These are phyloP conservation scores for Clangula hyemalis DNA, from an alignment of 2,797 vertebrate genomes.

Conservation along the genomic window DNA sequence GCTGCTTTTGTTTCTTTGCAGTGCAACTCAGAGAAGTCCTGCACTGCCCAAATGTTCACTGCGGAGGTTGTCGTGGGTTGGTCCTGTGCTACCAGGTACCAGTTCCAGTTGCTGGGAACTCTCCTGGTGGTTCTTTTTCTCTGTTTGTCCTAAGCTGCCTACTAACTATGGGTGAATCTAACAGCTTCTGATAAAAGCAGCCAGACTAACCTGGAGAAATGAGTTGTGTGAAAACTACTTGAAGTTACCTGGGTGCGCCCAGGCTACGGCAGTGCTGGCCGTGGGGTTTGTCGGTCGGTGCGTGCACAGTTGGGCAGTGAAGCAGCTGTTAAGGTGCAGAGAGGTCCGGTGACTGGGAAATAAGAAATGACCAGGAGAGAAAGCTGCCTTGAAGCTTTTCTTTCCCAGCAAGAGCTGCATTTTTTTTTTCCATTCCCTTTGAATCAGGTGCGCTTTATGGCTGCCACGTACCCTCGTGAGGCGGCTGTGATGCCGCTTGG, in stretches of 20 bases:
- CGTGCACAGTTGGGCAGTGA: not conserved
- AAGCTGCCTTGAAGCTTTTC: not conserved
- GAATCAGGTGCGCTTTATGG: not conserved
- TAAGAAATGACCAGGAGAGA: not conserved
- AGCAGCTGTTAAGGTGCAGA: not conserved
- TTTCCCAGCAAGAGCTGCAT: not conserved
- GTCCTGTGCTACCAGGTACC: not conserved
- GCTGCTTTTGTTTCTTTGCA: not conserved
- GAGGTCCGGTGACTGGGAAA: not conserved
- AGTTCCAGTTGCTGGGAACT: not conserved
- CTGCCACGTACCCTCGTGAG: accelerated
- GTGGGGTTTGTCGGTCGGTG: not conserved
- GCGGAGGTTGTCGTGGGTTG: not conserved
- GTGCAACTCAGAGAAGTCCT: not conserved
- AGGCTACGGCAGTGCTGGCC: not conserved
- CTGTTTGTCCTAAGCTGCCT: not conserved
- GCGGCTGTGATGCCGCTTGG: accelerated
- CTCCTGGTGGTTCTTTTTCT: not conserved
- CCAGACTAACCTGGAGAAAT: not conserved
- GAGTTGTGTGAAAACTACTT: not conserved
- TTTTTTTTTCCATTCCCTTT: not conserved
- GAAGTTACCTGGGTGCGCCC: not conserved
- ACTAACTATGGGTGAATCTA: not conserved
- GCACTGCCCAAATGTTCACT: not conserved
- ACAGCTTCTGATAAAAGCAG: not conserved